Base-by-base conservation (phyloP, 2,888 invertebrate genomes). In the Trilocha varians region DNA sequence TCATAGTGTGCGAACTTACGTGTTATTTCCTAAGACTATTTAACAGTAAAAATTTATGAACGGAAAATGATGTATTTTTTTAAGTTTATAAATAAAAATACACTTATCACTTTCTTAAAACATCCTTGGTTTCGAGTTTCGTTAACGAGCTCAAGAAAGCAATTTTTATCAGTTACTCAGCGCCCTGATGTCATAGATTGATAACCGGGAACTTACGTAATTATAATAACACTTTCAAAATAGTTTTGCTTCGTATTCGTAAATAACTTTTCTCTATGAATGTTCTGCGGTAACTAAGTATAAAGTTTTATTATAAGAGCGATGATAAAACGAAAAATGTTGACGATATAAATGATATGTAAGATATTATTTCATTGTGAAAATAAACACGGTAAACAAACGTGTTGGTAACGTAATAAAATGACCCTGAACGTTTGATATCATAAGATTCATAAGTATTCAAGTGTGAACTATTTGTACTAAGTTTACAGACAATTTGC, bases 1-100 rank as follows among this genome's bases (percentile, higher is more conserved):
- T 65, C 66, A 63, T 49, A 55, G 44, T 44, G 44, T 51, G 55
- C 50, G 50, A 58, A 52, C n/a, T n/a, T n/a, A n/a, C n/a, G n/a
- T n/a, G n/a, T n/a, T n/a, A n/a, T 58, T 65, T 67, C 60, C 62
- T 59, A 55, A 53, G 47, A 52, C 44, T 46, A 67, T 72, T 71
- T 70, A 62, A 62, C 59, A 66, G 62, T 70, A 62, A 65, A 68
- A 71, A 69, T 45, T 46, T 47, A 39, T 43, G 43, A 48, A 44
- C 5, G 6, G 25, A 6, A 5, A 25, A 25, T 11, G 25, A 25
- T 25, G 6, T 25, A 11, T 25, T 25, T 25, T 25, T 3, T 11
- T 9, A 3, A 25, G 25, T 11, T 25, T n/a, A n/a, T n/a, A n/a
- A n/a, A n/a, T n/a, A n/a, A n/a, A n/a, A n/a, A n/a, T n/a, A n/a